Evolutionary conservation across 2,888 invertebrate species (phyloP), one percentile per base, ranked within the genome.

Genomic region (Ametastegia equiseti): DNA sequence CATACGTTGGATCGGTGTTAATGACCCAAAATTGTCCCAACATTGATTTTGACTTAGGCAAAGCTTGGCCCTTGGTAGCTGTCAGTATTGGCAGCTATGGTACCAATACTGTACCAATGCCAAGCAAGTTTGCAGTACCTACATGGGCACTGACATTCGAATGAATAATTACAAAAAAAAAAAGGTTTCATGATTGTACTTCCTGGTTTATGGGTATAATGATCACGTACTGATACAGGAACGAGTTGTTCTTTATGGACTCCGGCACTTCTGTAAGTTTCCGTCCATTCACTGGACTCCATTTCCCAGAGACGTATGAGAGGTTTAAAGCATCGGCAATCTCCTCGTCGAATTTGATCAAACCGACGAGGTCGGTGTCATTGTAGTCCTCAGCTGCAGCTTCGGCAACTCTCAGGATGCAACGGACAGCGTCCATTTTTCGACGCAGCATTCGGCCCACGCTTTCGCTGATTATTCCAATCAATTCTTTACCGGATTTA

Each of bases 361-460:
- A 11, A 3, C 27, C 11, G 2, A 11, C 1, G n/a, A 75, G 30
- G 33, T 9, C 19, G 3, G 60, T 11, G 7, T 39, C 42, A 11
- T 78, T 19, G 87, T 95, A 95, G 50, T 93, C 92, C 87, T 94
- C 94, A 1, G 96, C 95, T 47, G 94, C 92, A 13, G 93, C 89
- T 92, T 97, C 97, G 0, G 97, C 97, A 81, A 93, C 94, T 84
- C 95, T 94, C 87, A 96, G 94, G 84, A 98, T 97, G 88, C 97
- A 96, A 94, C 95, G 93, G 81, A 98, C 96, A n/a, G 98, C 97
- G 87, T 97, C 96, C 93, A 97, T 96, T 94, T 98, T 97, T 87
- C 96, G 94, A 65, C 96, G 95, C 86, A 98, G 94, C 96, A 98
- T 97, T 80, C 95, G 94, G 83, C 96, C 96, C 81, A 98, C 96